These are phyloP conservation scores for Macrophya annulata DNA, from an alignment of 2,888 invertebrate species.

Conservation along the genomic window DNA sequence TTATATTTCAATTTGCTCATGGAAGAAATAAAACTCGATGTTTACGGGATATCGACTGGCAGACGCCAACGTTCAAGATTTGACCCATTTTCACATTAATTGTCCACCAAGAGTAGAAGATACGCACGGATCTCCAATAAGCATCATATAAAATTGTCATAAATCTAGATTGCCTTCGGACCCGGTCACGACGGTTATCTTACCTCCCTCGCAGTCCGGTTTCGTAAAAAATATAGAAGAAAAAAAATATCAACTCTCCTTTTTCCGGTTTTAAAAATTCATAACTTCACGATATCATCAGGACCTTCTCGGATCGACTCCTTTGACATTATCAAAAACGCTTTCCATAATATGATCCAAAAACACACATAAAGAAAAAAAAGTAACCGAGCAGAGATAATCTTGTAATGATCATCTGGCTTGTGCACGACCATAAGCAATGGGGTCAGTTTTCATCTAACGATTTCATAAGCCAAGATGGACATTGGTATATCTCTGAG, in stretches of 20 bases:
- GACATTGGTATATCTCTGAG: constrained; percentile 47
- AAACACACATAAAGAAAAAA: not conserved
- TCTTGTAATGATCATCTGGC: constrained; percentile 11
- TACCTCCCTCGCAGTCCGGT: constrained; percentile 17
- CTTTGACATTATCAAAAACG: not conserved
- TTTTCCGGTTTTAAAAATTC: not conserved
- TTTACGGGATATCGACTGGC: constrained; percentile 66
- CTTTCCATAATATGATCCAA: not conserved
- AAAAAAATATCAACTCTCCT: not conserved
- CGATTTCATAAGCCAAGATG: constrained; percentile 56
- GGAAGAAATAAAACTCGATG: constrained; percentile 68
- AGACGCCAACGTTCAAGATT: constrained; percentile 38
- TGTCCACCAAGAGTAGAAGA: constrained; percentile 16
- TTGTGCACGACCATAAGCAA: constrained; percentile 12
- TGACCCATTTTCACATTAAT: constrained; percentile 51
- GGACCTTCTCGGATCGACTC: not conserved
- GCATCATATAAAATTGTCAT: constrained; percentile 37
- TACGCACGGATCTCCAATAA: constrained; percentile 27
- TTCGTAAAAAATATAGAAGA: not conserved
- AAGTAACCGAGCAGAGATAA: not conserved
- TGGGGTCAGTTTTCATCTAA: constrained; percentile 48
- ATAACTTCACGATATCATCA: not conserved
- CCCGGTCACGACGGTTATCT: not conserved
- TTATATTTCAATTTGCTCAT: constrained; percentile 71
- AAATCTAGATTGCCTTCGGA: constrained; percentile 33